Evolutionary conservation across 2,113 vertebrate species (phyloP).

Genomic region (Numenius arquata): DNA sequence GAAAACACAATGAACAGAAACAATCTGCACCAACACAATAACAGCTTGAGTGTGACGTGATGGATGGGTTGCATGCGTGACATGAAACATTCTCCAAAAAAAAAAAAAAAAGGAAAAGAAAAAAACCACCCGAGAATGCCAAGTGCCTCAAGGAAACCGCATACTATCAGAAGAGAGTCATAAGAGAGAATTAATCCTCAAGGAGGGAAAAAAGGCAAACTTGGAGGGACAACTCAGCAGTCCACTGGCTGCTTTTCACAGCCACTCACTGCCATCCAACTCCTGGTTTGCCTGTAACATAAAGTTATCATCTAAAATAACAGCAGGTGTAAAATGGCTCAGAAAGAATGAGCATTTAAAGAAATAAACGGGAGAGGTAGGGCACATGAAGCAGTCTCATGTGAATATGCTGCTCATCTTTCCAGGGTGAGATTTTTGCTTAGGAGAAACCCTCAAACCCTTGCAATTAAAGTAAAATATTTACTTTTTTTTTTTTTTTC

Average conservation of each 20-base stretch:
- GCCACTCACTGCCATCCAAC: neutral
- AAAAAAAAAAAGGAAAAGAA: neutral
- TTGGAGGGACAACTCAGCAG: neutral
- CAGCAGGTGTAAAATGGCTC: neutral
- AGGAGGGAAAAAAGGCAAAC: neutral
- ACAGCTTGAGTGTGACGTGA: neutral
- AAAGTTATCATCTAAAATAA: neutral
- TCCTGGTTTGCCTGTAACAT: neutral
- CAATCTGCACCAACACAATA: neutral
- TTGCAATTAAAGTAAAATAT: neutral
- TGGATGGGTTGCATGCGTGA: constrained; percentile 19
- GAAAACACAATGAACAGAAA: constrained; percentile 33
- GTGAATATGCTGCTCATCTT: neutral
- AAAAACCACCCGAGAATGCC: neutral
- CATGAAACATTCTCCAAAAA: neutral
- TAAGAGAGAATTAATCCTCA: neutral
- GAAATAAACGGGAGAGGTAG: neutral
- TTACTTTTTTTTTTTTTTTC: neutral
- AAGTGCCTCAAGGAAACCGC: constrained; percentile 34
- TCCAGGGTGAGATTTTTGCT: neutral
- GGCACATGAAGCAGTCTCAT: neutral
- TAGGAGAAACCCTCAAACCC: neutral
- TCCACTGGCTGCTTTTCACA: neutral
- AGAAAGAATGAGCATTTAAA: neutral
- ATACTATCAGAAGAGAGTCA: neutral